Percentiles rank a stretch among this genome's conserved stretches.
Conservation (phyloP, 1,140 invertebrate species). For the Ceratina calcarata region DNA sequence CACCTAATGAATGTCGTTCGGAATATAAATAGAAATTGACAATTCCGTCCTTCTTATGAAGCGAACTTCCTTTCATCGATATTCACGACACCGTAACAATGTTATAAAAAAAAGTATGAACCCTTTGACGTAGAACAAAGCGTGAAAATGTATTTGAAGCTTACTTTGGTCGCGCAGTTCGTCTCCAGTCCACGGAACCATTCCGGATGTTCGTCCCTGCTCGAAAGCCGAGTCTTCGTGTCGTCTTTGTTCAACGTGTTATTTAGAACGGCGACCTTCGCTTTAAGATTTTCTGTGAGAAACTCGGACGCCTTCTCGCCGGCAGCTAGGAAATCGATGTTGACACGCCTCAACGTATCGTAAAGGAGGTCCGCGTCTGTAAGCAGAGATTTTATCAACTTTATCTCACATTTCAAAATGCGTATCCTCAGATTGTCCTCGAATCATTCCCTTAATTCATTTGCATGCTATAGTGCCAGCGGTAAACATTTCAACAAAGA, state of each 20-base stretch:
- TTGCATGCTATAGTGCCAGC: too few species aligned
- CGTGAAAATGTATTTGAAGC: neutral
- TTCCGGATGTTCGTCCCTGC: slow-evolving; percentile 84
- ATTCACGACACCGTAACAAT: neutral
- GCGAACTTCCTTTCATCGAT: neutral
- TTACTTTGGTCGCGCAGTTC: slow-evolving; percentile 84
- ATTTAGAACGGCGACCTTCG: slow-evolving; percentile 81
- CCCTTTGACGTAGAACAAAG: neutral
- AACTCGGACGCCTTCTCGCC: slow-evolving; percentile 84
- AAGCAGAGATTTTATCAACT: slow-evolving; percentile 51
- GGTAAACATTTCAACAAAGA: neutral
- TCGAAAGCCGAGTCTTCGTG: slow-evolving; percentile 81
- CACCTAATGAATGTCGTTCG: neutral
- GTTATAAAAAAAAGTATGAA: too few species aligned
- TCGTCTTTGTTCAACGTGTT: slow-evolving; percentile 81
- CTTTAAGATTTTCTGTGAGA: slow-evolving; percentile 84
- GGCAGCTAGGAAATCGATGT: slow-evolving; percentile 83
- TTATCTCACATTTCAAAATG: neutral
- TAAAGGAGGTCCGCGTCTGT: slow-evolving; percentile 83
- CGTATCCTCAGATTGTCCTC: too few species aligned
- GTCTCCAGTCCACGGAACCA: slow-evolving; percentile 89
- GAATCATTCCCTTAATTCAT: too few species aligned
- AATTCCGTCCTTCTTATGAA: neutral
- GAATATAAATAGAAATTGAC: neutral
- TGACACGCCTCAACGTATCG: slow-evolving; percentile 82